These are phyloP conservation scores for Poecilobothrus nobilitatus DNA, from an alignment of 2,888 invertebrate species.

Conservation along the genomic window DNA sequence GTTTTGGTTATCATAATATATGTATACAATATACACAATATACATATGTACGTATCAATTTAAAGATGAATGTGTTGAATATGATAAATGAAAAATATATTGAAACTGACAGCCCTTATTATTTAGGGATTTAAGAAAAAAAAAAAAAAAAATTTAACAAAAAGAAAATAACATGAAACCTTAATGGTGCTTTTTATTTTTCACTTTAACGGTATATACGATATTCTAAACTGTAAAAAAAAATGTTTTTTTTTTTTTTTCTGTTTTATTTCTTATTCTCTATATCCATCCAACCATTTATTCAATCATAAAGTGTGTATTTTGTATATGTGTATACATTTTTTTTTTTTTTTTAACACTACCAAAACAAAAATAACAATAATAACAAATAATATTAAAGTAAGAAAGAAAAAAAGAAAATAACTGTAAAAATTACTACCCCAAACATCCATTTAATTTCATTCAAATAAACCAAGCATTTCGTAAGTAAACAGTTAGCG, in stretches of 20 bases:
- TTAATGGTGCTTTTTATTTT: constrained; percentile 2
- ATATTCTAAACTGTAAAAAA: background rate
- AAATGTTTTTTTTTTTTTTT: too few relatives aligned
- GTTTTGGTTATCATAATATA: background rate
- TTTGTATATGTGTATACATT: background rate
- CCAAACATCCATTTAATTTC: background rate
- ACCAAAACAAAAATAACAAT: background rate
- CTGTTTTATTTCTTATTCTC: background rate
- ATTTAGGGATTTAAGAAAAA: constrained; percentile 27
- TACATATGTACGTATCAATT: too few relatives aligned
- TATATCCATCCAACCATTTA: background rate
- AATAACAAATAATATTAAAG: background rate
- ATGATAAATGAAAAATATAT: constrained; percentile 28
- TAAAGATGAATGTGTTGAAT: constrained; percentile 14
- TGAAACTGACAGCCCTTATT: constrained; percentile 27
- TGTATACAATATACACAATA: background rate
- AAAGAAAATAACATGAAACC: constrained; percentile 4
- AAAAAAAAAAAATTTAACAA: background rate
- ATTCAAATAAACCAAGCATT: background rate
- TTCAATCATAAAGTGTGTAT: background rate
- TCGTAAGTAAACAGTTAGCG: background rate
- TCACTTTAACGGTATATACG: constrained; percentile 1
- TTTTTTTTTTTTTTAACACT: background rate
- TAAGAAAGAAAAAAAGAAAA: too few relatives aligned
- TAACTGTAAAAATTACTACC: background rate